These are phyloP conservation scores for Antennarius striatus DNA, from an alignment of 2,113 vertebrate species.

Conservation along the genomic window DNA sequence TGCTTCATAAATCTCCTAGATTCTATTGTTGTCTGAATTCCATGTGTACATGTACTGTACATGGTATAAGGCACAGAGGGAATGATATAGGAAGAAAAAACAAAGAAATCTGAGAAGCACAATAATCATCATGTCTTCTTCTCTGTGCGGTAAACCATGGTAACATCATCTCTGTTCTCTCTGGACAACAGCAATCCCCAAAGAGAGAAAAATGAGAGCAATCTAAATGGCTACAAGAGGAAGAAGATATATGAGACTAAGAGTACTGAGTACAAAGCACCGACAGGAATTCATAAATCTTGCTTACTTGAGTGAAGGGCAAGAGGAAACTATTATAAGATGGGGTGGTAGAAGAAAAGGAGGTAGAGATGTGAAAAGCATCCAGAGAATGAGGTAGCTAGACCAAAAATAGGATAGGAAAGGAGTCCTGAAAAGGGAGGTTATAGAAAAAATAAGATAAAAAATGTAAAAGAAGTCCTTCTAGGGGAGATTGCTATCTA, in stretches of 20 bases:
- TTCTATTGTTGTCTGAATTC: too few species aligned
- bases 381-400: background rate
- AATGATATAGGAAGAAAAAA: background rate
- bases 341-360: background rate
- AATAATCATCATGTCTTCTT: background rate
- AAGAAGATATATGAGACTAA: background rate
- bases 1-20: background rate
- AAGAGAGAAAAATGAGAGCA: conserved; percentile 13
- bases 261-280: conserved; percentile 2
- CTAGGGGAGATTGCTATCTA: conserved; percentile 21
- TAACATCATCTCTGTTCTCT: background rate
- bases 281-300: conserved; percentile 2
- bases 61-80: too few species aligned
- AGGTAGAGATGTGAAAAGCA: background rate
- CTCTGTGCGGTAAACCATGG: background rate
- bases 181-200: conserved; percentile 4
- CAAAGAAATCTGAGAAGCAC: background rate
- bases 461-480: conserved; percentile 13
- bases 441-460: background rate
- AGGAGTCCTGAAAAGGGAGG: conserved; percentile 1
- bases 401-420: background rate
- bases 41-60: too few species aligned
- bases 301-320: conserved; percentile 7
- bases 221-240: background rate
- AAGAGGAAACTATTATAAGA: conserved; percentile 6